Percentiles rank a stretch among this genome's conserved stretches.
phyloP scores from a whole-genome alignment of 2,797 vertebrate genomes.

The Amblyopsis hoosieri region DNA sequence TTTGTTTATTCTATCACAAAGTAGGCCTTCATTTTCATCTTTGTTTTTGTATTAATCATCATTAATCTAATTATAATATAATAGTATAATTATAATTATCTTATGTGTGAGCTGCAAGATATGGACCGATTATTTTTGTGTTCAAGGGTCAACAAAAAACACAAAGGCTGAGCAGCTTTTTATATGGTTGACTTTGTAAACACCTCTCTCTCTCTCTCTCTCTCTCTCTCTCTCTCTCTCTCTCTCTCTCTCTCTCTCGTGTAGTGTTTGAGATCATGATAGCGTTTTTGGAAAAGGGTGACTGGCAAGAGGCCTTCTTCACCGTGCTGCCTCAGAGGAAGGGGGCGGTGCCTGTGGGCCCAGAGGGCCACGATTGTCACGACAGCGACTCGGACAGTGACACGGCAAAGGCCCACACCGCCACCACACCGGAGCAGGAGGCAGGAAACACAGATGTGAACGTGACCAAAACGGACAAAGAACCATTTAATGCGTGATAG shows the following conservation, averaged over 20 bases:
- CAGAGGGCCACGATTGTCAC: slow-evolving; percentile 37
- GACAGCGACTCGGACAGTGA: slow-evolving; percentile 62
- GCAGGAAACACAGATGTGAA: neutral
- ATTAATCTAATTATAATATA: no score
- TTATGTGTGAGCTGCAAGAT: no score
- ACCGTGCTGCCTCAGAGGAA: slow-evolving; percentile 92
- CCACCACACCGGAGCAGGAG: neutral
- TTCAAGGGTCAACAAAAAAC: no score
- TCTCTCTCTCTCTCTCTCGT: slow-evolving; percentile 31
- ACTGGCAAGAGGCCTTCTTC: slow-evolving; percentile 97
- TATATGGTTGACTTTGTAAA: neutral
- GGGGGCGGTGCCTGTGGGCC: slow-evolving; percentile 84
- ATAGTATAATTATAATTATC: no score
- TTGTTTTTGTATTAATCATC: no score
- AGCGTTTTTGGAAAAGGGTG: slow-evolving; percentile 87
- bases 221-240: slow-evolving; percentile 18
- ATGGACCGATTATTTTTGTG: no score
- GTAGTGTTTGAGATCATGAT: slow-evolving; percentile 98
- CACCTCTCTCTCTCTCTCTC: no score
- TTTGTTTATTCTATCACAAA: neutral
- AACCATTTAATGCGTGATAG: neutral
- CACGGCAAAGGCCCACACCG: slow-evolving; percentile 15
- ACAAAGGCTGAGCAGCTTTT: neutral
- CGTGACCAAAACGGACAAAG: neutral
- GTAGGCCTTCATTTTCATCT: no score